Conservation (phyloP, 53 echinoderm and acorn worm genomes). For the Pentamera pediparva region DNA sequence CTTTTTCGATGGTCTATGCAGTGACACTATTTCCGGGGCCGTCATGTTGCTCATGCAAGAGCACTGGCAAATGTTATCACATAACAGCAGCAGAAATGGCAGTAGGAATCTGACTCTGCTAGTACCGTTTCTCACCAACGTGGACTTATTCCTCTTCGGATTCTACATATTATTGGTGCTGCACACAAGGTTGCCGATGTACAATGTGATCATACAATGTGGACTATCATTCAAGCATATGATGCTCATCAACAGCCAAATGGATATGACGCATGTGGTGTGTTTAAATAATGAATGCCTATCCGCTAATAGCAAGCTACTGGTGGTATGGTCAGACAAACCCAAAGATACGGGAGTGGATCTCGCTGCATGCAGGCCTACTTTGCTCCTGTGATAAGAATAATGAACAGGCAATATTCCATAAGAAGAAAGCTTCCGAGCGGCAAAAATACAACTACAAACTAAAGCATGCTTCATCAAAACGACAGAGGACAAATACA, state of each 20-base stretch:
- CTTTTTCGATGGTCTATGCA: neutral
- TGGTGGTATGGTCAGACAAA: neutral
- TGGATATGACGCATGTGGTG: neutral
- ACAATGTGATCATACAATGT: neutral
- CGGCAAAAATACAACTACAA: neutral
- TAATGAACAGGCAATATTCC: too few species aligned
- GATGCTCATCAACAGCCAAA: neutral
- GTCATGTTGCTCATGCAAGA: neutral
- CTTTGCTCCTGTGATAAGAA: neutral
- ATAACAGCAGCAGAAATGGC: neutral
- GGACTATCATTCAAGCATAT: neutral
- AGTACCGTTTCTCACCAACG: neutral
- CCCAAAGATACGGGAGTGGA: neutral
- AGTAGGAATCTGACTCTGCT: neutral
- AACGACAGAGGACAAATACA: neutral
- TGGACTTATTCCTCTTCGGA: neutral
- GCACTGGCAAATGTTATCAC: too few species aligned
- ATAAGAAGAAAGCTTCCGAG: too few species aligned
- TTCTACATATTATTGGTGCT: neutral
- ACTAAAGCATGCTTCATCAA: neutral
- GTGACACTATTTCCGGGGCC: neutral
- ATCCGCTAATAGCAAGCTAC: neutral
- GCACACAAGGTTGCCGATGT: neutral
- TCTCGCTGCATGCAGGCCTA: neutral
- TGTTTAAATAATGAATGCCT: neutral